Base-by-base conservation (phyloP, 2,888 invertebrate genomes). In the Furcula furcula region DNA sequence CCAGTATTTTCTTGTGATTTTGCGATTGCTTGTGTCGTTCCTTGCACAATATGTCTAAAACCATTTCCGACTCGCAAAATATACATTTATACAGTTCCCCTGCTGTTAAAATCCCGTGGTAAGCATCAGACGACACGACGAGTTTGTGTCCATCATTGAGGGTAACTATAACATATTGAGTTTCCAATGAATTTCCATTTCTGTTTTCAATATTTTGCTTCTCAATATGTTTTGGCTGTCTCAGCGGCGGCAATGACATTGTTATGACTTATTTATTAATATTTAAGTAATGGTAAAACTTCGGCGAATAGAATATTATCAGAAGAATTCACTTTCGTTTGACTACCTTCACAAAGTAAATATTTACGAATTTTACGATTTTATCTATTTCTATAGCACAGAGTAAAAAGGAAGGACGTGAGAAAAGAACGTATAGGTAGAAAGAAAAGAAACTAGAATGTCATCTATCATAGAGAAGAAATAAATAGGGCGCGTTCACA, bases 41-140 rank as follows among this genome's bases (percentile, higher is more conserved):
- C 16, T 81, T 81, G 6, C 31, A 48, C 7, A 49, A 31, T 0
- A 42, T 30, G 2, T 69, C 54, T 2, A 69, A 31, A 0, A 62
- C 43, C 30, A 81, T 65, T 20, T 71, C 60, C 0, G 28, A 44
- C 3, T 44, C 51, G 36, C 82, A 83, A 27, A 81, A 68, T 0
- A 79, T 59, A 33, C 82, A 82, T 55, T 65, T 69, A 27, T 59
- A 74, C 21, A 56, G 43, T 0, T 65, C 60, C 1, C 68, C 71
- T 0, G 48, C 47, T 1, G 53, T 65, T n/a, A 81, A 33, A 3
- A 83, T 65, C 0, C 81, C 76, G 33, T 83, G 66, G 38, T 78
- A 81, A 0, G 72, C 52, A 32, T 84, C 81, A 0, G 71, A 70
- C 1, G 76, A 41, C 0, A 84, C 58, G 0, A 83, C 82, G 0